phyloP scores from a whole-genome alignment of 2,113 vertebrate genomes.

The Vombatus ursinus region DNA sequence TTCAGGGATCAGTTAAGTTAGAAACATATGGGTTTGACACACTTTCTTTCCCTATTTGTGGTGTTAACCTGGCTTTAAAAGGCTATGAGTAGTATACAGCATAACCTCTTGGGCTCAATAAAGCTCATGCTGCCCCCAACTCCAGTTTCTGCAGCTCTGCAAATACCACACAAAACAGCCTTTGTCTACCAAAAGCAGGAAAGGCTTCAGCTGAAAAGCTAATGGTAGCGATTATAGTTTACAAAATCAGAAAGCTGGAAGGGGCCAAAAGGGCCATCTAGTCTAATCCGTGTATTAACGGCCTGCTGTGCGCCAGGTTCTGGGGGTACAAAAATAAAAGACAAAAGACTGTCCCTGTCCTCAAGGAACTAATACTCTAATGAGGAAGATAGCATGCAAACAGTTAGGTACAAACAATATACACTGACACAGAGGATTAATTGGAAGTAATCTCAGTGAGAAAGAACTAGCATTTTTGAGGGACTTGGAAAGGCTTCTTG shows the following conservation, averaged over 20 bases:
- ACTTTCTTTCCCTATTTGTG: neutral
- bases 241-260: neutral
- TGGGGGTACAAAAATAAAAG: too few species aligned
- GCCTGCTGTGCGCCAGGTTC: neutral
- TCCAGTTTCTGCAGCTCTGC: slow-evolving; percentile 13
- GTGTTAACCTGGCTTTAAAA: neutral
- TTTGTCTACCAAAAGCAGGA: slow-evolving; percentile 29
- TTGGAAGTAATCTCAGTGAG: neutral
- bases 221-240: neutral
- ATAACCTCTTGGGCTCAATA: neutral
- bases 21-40: neutral
- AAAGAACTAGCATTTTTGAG: neutral
- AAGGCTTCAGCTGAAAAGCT: slow-evolving; percentile 23
- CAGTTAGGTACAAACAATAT: neutral
- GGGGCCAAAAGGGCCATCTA: neutral
- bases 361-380: neutral
- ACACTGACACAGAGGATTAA: neutral
- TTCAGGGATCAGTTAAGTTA: neutral
- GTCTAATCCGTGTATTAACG: neutral
- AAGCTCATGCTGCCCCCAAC: neutral
- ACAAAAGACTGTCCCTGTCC: neutral
- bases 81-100: neutral
- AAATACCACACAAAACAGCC: neutral
- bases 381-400: neutral
- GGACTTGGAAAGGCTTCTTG: neutral